Conservation (phyloP, 2,113 vertebrate species). For the Tachuris rubrigastra region DNA sequence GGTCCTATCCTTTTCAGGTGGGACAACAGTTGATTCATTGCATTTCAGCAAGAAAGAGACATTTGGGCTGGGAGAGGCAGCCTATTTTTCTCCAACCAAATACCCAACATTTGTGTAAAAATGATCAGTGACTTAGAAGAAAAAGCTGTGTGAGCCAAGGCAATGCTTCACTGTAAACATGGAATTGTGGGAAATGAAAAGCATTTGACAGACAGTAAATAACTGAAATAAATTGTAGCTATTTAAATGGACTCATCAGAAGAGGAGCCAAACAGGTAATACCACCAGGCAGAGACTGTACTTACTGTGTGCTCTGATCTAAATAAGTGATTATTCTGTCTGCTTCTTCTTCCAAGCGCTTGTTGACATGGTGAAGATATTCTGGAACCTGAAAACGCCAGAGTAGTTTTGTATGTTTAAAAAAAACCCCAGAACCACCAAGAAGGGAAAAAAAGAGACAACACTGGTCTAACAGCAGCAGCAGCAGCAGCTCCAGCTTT, state of each 20-base stretch:
- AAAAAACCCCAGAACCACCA: background rate
- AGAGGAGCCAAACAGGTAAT: background rate
- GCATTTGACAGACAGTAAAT: constrained; percentile 18
- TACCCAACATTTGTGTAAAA: background rate
- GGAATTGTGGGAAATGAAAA: background rate
- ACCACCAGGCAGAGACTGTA: constrained; percentile 15
- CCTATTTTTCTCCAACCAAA: background rate
- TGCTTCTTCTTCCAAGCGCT: constrained; percentile 96
- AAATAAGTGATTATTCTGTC: constrained; percentile 98
- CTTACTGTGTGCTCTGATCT: constrained; percentile 99
- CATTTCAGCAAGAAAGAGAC: background rate
- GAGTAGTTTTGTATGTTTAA: background rate
- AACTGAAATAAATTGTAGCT: background rate
- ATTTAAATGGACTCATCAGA: background rate
- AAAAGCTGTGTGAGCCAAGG: constrained; percentile 8
- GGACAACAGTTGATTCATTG: background rate
- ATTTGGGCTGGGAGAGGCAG: background rate
- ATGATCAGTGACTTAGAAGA: background rate
- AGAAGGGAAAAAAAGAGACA: background rate
- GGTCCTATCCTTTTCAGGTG: background rate
- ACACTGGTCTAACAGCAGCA: background rate
- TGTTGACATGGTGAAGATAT: constrained; percentile 98
- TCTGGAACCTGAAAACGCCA: constrained; percentile 88
- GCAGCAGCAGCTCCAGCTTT: background rate
- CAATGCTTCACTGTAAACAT: constrained; percentile 19